Conservation (phyloP, 2,797 vertebrate genomes). For the Champsocephalus gunnari region DNA sequence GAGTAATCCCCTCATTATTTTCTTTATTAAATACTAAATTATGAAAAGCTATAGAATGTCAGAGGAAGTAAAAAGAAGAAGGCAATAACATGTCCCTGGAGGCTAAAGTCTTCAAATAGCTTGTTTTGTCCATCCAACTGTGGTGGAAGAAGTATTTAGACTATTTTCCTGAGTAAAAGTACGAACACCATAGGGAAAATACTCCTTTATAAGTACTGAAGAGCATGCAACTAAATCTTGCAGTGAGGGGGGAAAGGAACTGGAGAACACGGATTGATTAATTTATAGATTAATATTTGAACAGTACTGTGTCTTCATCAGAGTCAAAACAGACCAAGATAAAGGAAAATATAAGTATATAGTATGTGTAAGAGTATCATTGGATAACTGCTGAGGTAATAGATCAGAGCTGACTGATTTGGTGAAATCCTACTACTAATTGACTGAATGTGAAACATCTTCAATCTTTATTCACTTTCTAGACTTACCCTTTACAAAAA, state of each 20-base stretch:
- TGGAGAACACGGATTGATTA: not conserved
- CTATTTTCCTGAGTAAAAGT: not conserved
- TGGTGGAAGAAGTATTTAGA: not conserved
- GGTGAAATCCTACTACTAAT: not conserved
- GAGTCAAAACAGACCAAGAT: not conserved
- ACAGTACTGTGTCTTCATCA: not conserved
- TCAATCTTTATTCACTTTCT: not conserved
- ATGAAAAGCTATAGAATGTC: not conserved
- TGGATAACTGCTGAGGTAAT: not conserved
- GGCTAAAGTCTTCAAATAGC: constrained; percentile 3
- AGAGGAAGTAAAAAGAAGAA: not conserved
- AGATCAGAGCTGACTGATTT: not conserved
- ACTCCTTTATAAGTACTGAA: not conserved
- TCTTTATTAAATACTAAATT: not conserved
- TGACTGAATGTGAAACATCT: not conserved
- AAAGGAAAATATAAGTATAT: not conserved
- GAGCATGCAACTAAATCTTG: not conserved
- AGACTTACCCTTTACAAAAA: not conserved
- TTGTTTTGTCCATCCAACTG: constrained; percentile 1
- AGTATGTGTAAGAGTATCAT: not conserved
- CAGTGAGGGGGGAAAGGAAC: not conserved
- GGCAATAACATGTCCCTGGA: not conserved
- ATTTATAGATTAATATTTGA: not conserved
- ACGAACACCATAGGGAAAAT: constrained; percentile 2
- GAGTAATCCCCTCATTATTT: not conserved